Conservation (phyloP, 2,888 invertebrate genomes). For the Pemphredon lugubris region DNA sequence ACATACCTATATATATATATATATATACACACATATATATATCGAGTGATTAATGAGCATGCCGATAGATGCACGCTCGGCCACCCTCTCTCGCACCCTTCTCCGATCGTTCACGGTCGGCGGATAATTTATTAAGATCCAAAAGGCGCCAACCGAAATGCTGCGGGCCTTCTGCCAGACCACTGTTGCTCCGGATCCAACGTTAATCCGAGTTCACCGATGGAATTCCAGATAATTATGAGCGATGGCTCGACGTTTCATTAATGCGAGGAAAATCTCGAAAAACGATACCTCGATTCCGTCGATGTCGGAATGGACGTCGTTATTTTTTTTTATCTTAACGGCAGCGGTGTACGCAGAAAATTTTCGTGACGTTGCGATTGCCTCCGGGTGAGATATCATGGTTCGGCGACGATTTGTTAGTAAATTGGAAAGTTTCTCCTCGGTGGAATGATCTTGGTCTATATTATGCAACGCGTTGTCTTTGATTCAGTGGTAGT, state of each 20-base stretch:
- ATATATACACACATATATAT: too few species aligned
- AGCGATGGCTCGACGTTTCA: constrained; percentile 31
- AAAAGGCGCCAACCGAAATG: constrained; percentile 60
- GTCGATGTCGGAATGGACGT: neutral
- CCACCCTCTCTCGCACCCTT: constrained; percentile 26
- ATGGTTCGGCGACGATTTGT: too few species aligned
- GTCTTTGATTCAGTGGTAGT: too few species aligned
- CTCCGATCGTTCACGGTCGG: constrained; percentile 35
- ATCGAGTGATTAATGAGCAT: constrained; percentile 74
- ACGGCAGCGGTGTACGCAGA: too few species aligned
- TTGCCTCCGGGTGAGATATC: too few species aligned
- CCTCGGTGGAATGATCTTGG: too few species aligned
- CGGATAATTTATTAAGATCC: constrained; percentile 76
- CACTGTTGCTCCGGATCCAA: constrained; percentile 48
- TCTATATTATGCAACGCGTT: too few species aligned
- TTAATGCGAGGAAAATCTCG: neutral
- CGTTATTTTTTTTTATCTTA: neutral
- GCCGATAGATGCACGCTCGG: constrained; percentile 66
- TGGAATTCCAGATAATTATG: constrained; percentile 43
- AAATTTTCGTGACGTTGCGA: too few species aligned
- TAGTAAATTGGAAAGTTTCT: too few species aligned
- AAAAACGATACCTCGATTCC: neutral
- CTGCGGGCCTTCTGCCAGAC: constrained; percentile 51
- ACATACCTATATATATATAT: too few species aligned
- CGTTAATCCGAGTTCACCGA: constrained; percentile 36